Conservation (phyloP, 1,140 invertebrate species). For the Diorhabda carinulata region DNA sequence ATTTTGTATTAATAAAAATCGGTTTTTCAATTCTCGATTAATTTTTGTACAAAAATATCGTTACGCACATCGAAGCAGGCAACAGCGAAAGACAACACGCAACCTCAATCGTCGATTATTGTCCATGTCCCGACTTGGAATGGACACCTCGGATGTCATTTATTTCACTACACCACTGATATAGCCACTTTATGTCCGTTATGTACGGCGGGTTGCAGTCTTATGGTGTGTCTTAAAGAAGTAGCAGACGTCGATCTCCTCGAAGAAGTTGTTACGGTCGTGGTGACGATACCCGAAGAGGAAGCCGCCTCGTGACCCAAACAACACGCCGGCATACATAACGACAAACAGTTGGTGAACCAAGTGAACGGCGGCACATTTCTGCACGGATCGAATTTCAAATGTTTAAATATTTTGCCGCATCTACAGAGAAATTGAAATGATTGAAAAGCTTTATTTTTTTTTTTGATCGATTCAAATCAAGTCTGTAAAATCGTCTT, state of each 20-base stretch:
- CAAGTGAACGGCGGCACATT: slow-evolving; percentile 45
- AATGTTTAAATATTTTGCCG: slow-evolving; percentile 18
- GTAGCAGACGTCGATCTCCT: slow-evolving; percentile 40
- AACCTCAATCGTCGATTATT: no score
- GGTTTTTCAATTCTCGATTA: no score
- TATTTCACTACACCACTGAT: slow-evolving; percentile 35
- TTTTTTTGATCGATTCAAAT: not conserved
- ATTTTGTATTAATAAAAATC: no score
- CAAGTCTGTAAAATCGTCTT: not conserved
- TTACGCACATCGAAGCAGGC: no score
- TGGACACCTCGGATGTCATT: no score
- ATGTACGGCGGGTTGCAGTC: slow-evolving; percentile 36
- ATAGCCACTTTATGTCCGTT: slow-evolving; percentile 40
- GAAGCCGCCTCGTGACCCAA: slow-evolving; percentile 40
- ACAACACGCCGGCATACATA: slow-evolving; percentile 42
- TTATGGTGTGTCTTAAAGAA: slow-evolving; percentile 42
- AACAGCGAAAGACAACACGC: no score
- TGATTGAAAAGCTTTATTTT: not conserved
- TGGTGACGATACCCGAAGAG: slow-evolving; percentile 42
- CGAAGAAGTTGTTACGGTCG: slow-evolving; percentile 42
- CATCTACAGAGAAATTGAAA: slow-evolving; percentile 7
- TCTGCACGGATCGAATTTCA: slow-evolving; percentile 40
- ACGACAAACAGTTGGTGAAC: slow-evolving; percentile 40
- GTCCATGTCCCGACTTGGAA: no score
- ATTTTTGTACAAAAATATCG: no score